Conservation (phyloP, 2,888 invertebrate species). For the Malthinus seriepunctatus region DNA sequence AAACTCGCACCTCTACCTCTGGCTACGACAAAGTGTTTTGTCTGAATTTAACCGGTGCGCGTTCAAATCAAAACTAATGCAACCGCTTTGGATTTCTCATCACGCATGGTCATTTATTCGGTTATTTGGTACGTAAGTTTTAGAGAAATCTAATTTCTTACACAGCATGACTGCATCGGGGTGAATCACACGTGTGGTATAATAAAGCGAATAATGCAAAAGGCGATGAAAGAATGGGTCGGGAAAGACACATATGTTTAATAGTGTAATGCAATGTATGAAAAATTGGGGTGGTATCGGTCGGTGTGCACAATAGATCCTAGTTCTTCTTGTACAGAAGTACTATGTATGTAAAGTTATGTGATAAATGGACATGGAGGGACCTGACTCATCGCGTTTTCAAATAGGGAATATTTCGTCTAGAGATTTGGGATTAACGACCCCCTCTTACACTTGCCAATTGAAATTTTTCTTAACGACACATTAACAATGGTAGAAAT, state of each 20-base stretch:
- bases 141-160: constrained; percentile 8
- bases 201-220: constrained; percentile 15
- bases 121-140: constrained; percentile 14
- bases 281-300: constrained; percentile 26
- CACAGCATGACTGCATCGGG: constrained; percentile 20
- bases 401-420: background rate
- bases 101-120: constrained; percentile 15
- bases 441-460: background rate
- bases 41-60: background rate
- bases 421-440: constrained; percentile 6
- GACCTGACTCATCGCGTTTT: constrained; percentile 22
- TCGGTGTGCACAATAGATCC: constrained; percentile 24
- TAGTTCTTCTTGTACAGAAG: constrained; percentile 13
- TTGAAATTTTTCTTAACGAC: constrained; percentile 5
- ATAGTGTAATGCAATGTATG: constrained; percentile 39
- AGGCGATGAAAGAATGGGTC: constrained; percentile 32
- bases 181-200: constrained; percentile 24
- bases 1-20: background rate
- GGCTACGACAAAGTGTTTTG: background rate
- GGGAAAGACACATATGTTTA: constrained; percentile 49
- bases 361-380: constrained; percentile 36
- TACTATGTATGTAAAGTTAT: constrained; percentile 39
- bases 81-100: background rate
- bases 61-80: background rate
- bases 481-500: background rate